Evolutionary conservation across 2,113 vertebrate genomes (phyloP), one percentile per base, ranked within the genome.

Genomic region (Lycaon pictus): DNA sequence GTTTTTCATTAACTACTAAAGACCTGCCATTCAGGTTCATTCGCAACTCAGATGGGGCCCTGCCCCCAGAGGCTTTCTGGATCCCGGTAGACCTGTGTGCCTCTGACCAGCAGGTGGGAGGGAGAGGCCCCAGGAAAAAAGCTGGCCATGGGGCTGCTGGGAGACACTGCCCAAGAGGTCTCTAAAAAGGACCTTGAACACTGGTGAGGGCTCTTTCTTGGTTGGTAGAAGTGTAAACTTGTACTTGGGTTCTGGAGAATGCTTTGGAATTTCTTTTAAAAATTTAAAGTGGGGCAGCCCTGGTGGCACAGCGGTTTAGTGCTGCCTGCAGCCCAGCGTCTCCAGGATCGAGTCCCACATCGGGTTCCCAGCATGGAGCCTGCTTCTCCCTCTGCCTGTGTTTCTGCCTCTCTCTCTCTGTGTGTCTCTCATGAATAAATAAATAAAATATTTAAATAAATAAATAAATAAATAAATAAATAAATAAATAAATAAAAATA

Each of bases 81-180:
- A 32, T 29, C 25, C 11, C 0, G 0, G 58, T 32, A 48, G 32
- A 58, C 48, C 53, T 3, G 2, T 72, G 23, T 2, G 23, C 17
- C 12, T 16, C 51, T 0, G 6, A 29, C 11, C 0, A 8, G 7
- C 5, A 12, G 35, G 60, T 67, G 3, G 15, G n/a, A 56, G 62
- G 19, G n/a, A 48, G 6, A 29, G 53, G 60, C 4, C 43, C 7
- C 23, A 20, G 51, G 27, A 25, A 20, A 15, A 56, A 15, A 3
- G 0, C 32, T 0, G 11, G 5, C 25, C 43, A 7, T 3, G 1
- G 7, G 25, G 72, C 23, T 11, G 6, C 51, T 8, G 4, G 29
- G 60, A 62, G 32, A 19, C 8, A 0, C 35, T 3, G 8, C 7
- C 5, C 1, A 7, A 13, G 2, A 9, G 29, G 35, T 25, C 43